These are phyloP conservation scores for Catostylus mosaicus DNA, from an alignment of 30 jellyfish, hydroid and myxozoan species.

Conservation along the genomic window DNA sequence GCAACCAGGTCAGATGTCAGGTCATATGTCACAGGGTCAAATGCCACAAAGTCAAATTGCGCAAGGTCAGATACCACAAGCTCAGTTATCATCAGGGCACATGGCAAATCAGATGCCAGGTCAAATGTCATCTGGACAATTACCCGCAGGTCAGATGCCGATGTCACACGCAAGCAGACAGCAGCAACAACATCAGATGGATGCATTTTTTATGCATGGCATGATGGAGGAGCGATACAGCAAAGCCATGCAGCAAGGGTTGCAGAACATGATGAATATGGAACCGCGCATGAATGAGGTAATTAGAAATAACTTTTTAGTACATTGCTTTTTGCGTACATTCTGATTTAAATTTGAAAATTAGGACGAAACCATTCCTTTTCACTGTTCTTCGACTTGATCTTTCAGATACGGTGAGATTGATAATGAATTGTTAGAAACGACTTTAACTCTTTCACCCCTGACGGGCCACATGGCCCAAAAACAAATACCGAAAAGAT, in stretches of 20 bases:
- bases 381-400: too few relatives aligned
- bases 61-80: conserved; percentile 12
- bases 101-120: conserved; percentile 1
- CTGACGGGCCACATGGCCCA: too few relatives aligned
- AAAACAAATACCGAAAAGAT: too few relatives aligned
- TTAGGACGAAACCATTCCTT: conserved; percentile 42
- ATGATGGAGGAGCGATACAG: conserved; percentile 37
- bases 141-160: conserved; percentile 6
- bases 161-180: conserved; percentile 20
- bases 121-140: conserved; percentile 29
- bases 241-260: conserved; percentile 50
- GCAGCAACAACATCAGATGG: conserved; percentile 20
- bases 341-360: too few relatives aligned
- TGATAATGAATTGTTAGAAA: too few relatives aligned
- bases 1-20: conserved; percentile 17
- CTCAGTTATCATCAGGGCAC: not conserved
- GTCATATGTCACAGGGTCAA: not conserved
- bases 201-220: conserved; percentile 19
- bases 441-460: too few relatives aligned
- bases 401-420: too few relatives aligned
- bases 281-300: conserved; percentile 37
- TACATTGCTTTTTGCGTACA: too few relatives aligned
- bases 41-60: conserved; percentile 22
- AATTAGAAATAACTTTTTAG: too few relatives aligned
- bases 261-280: conserved; percentile 37